Base-by-base conservation (phyloP, 2,113 vertebrate species). In the Antennarius striatus region DNA sequence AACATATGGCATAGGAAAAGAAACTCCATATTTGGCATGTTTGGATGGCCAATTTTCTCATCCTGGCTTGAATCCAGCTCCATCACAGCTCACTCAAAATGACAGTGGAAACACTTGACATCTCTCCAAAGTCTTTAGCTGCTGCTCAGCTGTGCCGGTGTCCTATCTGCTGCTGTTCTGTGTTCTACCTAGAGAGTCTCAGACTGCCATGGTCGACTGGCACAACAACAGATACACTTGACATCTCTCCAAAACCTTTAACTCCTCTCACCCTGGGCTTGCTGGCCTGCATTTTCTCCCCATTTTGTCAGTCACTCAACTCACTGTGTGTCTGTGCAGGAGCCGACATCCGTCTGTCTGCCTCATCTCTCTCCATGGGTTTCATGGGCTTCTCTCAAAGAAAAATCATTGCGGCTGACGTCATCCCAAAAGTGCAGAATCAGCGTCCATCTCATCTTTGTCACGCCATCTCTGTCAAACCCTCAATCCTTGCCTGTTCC, bases 91-190 rank as follows among this genome's bases (percentile, higher is more conserved):
- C 57, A 22, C 56, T 65, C 40, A 51, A 58, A 74, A 81, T 0
- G 14, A 83, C 79, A 86, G 81, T 73, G 67, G 68, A 68, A 78
- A 58, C 77, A 78, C 80, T 84, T 85, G 77, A 86, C 70, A 82
- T 76, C 71, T 49, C 61, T 77, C 69, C 32, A 36, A 71, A 72
- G 48, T 76, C 63, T 80, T 74, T 77, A 70, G 68, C 74, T 82
- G 78, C 62, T 16, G 15, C 73, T 81, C 71, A 71, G 66, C 68
- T 75, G 52, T n/a, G 10, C 61, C 65, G 7, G 48, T 64, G 63
- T 65, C 51, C 2, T 42, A 48, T 61, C 61, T 7, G 45, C 6
- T 4, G 49, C 65, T 6, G 5, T 47, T 81, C 67, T 72, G 69
- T 64, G 80, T 82, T 74, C 69, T 49, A 57, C 68, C 52, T 36